Evolutionary conservation across 2,888 invertebrate species (phyloP).

Genomic region (Tetranychus piercei): DNA sequence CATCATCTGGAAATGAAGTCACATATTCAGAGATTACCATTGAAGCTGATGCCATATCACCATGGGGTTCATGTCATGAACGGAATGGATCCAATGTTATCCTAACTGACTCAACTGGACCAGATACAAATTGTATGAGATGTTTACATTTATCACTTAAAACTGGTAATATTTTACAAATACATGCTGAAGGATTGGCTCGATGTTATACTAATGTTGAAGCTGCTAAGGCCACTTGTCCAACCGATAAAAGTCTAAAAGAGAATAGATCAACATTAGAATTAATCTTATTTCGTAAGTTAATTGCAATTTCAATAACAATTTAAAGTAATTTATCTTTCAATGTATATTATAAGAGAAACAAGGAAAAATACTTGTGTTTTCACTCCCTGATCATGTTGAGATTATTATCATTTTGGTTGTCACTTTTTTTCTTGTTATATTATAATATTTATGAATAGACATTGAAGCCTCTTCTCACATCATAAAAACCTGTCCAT

Average conservation of each 20-base stretch:
- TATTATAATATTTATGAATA: too few species aligned
- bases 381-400: too few species aligned
- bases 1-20: conserved; percentile 30
- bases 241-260: conserved; percentile 34
- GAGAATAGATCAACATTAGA: conserved; percentile 30
- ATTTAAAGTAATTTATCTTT: too few species aligned
- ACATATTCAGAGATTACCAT: conserved; percentile 44
- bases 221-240: conserved; percentile 42
- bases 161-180: conserved; percentile 44
- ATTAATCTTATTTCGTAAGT: conserved; percentile 45
- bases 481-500: too few species aligned
- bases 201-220: conserved; percentile 45
- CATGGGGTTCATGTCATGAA: conserved; percentile 46
- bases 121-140: conserved; percentile 38
- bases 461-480: too few species aligned
- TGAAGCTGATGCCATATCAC: conserved; percentile 44
- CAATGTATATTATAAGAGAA: too few species aligned
- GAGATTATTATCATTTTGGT: too few species aligned
- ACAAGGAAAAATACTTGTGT: too few species aligned
- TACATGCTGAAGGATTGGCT: conserved; percentile 42
- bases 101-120: conserved; percentile 41
- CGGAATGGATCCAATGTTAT: conserved; percentile 44
- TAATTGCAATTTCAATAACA: background rate
- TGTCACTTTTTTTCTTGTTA: too few species aligned
- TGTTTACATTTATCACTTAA: conserved; percentile 44